Evolutionary conservation across 2,888 invertebrate genomes (phyloP).

Genomic region (Nephrotoma flavescens): DNA sequence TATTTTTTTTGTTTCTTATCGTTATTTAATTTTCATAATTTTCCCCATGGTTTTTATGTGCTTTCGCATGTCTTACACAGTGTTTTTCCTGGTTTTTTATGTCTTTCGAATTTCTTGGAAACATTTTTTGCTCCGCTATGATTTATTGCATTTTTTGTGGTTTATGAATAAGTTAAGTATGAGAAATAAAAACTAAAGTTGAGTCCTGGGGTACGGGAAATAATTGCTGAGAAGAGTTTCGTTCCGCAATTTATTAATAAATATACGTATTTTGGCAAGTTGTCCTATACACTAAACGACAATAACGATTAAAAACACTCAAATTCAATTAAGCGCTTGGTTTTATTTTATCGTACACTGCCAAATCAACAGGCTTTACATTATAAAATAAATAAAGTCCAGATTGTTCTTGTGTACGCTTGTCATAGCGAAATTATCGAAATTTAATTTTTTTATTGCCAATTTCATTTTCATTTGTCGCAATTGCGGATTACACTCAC

Average conservation of each 20-base stretch:
- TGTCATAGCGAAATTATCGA: not conserved
- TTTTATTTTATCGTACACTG: not conserved
- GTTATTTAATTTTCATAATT: slow-evolving; percentile 1
- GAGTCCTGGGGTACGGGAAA: not conserved
- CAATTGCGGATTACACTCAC: not conserved
- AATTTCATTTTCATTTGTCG: not conserved
- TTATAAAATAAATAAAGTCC: not conserved
- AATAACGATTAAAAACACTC: not conserved
- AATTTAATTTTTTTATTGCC: not conserved
- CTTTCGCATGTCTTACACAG: not conserved
- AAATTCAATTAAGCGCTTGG: not conserved
- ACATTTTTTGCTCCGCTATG: not conserved
- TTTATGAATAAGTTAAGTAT: not conserved
- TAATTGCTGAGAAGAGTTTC: not conserved
- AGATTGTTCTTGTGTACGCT: not conserved
- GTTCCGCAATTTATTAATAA: not conserved
- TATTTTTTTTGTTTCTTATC: not conserved
- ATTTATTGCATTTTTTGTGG: not conserved
- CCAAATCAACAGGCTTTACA: not conserved
- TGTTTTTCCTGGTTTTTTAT: not conserved
- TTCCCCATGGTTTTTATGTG: not conserved
- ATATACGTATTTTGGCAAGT: not conserved
- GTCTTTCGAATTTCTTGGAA: not conserved
- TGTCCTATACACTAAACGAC: not conserved
- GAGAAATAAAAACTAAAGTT: not conserved